Conservation (phyloP, 2,888 invertebrate species). For the Tolmerus cingulatus region DNA sequence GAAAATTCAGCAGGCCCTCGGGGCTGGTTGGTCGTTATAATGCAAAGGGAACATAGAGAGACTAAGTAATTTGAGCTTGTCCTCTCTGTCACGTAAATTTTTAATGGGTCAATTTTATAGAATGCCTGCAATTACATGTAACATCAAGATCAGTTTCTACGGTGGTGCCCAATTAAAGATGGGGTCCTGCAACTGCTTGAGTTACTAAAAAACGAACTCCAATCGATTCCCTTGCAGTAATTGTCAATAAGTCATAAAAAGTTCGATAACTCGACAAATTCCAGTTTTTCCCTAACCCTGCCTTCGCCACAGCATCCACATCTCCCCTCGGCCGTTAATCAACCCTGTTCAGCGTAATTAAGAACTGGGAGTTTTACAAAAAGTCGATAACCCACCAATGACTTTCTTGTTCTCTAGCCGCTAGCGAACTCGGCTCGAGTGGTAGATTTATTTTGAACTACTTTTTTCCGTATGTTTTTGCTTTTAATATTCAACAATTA, state of each 20-base stretch:
- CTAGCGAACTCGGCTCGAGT: neutral
- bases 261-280: neutral
- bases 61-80: neutral
- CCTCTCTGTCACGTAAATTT: neutral
- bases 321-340: neutral
- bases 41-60: neutral
- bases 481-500: slow-evolving; percentile 10
- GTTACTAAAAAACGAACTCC: neutral
- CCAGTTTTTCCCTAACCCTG: neutral
- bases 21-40: neutral
- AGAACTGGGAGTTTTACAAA: neutral
- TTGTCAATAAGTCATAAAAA: neutral
- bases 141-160: neutral
- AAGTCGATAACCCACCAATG: slow-evolving; percentile 1
- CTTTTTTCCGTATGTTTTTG: neutral
- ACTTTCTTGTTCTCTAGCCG: neutral
- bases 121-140: neutral
- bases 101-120: neutral
- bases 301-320: neutral
- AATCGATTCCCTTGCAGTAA: neutral
- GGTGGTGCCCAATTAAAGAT: neutral
- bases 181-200: neutral
- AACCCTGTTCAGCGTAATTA: neutral
- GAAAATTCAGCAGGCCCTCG: neutral
- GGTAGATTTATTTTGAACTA: neutral